Percentiles rank a stretch among this genome's conserved stretches.
Evolutionary conservation across 2,113 vertebrate species (phyloP).

Genomic region (Otocyon megalotis): DNA sequence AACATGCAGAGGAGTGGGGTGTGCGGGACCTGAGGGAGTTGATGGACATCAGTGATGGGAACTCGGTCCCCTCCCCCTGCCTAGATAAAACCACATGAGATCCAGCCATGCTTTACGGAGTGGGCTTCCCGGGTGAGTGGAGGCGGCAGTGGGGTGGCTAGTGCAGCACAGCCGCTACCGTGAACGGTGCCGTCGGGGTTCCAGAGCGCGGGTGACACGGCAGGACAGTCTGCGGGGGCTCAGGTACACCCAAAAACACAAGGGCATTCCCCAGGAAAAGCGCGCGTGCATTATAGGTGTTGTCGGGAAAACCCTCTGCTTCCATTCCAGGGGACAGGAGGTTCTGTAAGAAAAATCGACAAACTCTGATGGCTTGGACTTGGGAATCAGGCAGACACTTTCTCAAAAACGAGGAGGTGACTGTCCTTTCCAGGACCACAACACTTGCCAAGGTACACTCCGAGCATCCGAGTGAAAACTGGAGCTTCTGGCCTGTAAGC

Average conservation of each 20-base stretch:
- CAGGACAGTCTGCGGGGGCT: neutral
- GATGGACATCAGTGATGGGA: neutral
- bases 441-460: neutral
- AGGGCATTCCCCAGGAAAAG: neutral
- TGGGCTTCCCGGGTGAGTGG: neutral
- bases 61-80: fast-evolving
- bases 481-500: too few relatives aligned
- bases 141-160: too few relatives aligned
- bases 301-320: fast-evolving
- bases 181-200: fast-evolving
- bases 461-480: fast-evolving
- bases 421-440: neutral
- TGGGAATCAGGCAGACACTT: fast-evolving
- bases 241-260: fast-evolving
- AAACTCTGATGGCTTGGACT: fast-evolving
- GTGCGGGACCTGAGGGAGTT: neutral
- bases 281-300: fast-evolving
- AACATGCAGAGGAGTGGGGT: fast-evolving
- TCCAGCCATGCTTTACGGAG: neutral
- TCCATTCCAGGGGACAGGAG: fast-evolving
- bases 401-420: neutral
- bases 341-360: neutral
- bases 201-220: fast-evolving
- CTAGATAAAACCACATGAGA: fast-evolving
- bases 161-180: too few relatives aligned